Base-by-base conservation (phyloP, 2,113 vertebrate species). In the Erythrocercus mccallii region DNA sequence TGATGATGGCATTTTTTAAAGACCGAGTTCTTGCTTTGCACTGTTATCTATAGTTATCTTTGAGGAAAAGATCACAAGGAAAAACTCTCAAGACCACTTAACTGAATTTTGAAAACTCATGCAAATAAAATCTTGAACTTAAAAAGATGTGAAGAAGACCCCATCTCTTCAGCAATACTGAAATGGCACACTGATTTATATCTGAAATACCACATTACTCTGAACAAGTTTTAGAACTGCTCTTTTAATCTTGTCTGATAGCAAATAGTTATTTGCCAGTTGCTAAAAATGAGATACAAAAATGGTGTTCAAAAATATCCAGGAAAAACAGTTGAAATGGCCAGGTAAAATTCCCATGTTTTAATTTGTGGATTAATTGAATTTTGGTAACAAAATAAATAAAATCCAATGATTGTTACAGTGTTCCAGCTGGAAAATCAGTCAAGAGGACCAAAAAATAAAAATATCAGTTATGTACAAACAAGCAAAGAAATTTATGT, bases 401-500 rank as follows among this genome's bases (percentile, higher is more conserved):
- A 93, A 88, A 94, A 90, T 85, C 19, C 64, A 88, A 20, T 2
- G 0, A 78, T 60, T 84, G 14, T 48, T 94, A 11, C 65, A 61
- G 61, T 48, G 30, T 19, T 85, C 6, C 38, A 88, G 47, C 88
- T 71, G 54, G 51, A 64, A 90, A 86, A 66, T 60, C 66, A 69
- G 50, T 92, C 72, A 95, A 94, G 68, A 86, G 12, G n/a, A 90
- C 66, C 35, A 88, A 77, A 94, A 94, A 88, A 45, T 48, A 88
- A 73, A 95, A 88, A 76, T 45, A 69, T 20, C 68, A 12, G 0
- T 91, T 96, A 92, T 85, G 69, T 94, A 61, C 92, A 96, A 96
- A 94, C 10, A 47, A 93, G 72, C 68, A 87, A 65, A 47, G 28
- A 42, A 65, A 31, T 51, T 86, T 40, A 38, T 80, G n/a, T 19